Conservation (phyloP, 2,888 invertebrate species). For the Campaea margaritaria region DNA sequence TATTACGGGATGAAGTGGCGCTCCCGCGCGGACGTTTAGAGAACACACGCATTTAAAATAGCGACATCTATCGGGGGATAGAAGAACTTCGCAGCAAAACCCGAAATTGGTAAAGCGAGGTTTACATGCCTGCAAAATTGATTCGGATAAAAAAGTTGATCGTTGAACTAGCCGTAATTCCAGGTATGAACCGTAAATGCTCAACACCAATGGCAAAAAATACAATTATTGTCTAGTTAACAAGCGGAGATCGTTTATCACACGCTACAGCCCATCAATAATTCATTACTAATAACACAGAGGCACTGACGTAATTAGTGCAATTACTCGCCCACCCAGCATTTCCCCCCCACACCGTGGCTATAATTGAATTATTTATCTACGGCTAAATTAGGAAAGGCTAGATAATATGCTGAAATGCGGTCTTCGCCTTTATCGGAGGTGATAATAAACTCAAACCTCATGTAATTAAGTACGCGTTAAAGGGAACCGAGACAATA, state of each 20-base stretch:
- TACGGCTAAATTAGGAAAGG: constrained; percentile 62
- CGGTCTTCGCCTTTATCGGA: constrained; percentile 69
- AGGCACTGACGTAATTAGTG: constrained; percentile 80
- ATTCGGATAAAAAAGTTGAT: constrained; percentile 25
- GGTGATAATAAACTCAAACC: constrained; percentile 58
- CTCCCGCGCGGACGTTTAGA: constrained; percentile 48
- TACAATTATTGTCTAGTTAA: constrained; percentile 60
- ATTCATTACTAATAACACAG: constrained; percentile 79
- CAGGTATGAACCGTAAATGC: constrained; percentile 39
- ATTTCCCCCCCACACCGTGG: constrained; percentile 57
- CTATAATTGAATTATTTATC: constrained; percentile 78
- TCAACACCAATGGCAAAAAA: constrained; percentile 40
- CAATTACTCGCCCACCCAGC: constrained; percentile 81
- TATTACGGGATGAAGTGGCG: constrained; percentile 56
- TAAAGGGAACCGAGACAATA: constrained; percentile 70
- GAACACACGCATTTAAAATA: constrained; percentile 47
- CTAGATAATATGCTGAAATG: constrained; percentile 44
- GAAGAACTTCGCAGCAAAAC: constrained; percentile 51
- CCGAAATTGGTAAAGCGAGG: constrained; percentile 31
- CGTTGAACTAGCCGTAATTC: constrained; percentile 30
- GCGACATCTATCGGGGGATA: constrained; percentile 71
- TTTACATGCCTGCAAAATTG: constrained; percentile 29
- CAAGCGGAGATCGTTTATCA: constrained; percentile 70
- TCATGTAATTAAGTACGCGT: constrained; percentile 68
- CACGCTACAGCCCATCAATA: constrained; percentile 73